phyloP scores from a whole-genome alignment of 2,797 vertebrate species.

The Paramormyrops hopkinsi region DNA sequence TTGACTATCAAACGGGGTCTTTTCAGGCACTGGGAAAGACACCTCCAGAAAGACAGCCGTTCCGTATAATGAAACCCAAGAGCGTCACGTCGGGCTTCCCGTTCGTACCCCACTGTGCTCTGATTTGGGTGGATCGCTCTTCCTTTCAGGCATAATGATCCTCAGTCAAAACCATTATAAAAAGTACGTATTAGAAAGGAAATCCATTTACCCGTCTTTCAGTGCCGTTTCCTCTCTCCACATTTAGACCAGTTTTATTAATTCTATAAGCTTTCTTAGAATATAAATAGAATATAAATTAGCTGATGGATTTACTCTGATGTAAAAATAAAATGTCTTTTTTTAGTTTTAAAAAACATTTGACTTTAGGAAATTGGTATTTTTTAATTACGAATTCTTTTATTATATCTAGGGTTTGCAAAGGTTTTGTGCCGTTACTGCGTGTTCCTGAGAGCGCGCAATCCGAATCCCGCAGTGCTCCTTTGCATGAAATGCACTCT shows the following conservation, averaged over 20 bases:
- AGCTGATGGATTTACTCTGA: not conserved
- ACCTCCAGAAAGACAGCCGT: not conserved
- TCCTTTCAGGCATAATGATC: not conserved
- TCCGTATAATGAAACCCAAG: not conserved
- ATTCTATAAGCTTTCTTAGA: not conserved
- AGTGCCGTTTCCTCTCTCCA: not conserved
- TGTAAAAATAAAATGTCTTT: not conserved
- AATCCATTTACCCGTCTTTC: not conserved
- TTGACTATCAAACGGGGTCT: not conserved
- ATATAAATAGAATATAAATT: constrained; percentile 1
- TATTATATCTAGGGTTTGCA: not conserved
- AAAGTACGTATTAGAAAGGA: not conserved
- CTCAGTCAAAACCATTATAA: not conserved
- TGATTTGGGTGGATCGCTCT: not conserved
- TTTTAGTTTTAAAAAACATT: not conserved
- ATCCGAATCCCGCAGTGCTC: not conserved
- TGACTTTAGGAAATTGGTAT: not conserved
- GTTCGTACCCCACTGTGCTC: not conserved
- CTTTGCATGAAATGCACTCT: not conserved
- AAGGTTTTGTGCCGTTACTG: not conserved
- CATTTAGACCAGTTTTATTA: not conserved
- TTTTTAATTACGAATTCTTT: not conserved
- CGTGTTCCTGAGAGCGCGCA: not conserved
- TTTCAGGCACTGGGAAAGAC: not conserved
- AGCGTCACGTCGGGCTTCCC: not conserved